A percentile compares a stretch with the other conserved stretches of the same genome.
Conservation (phyloP, 2,797 vertebrate species). For the Parambassis ranga region DNA sequence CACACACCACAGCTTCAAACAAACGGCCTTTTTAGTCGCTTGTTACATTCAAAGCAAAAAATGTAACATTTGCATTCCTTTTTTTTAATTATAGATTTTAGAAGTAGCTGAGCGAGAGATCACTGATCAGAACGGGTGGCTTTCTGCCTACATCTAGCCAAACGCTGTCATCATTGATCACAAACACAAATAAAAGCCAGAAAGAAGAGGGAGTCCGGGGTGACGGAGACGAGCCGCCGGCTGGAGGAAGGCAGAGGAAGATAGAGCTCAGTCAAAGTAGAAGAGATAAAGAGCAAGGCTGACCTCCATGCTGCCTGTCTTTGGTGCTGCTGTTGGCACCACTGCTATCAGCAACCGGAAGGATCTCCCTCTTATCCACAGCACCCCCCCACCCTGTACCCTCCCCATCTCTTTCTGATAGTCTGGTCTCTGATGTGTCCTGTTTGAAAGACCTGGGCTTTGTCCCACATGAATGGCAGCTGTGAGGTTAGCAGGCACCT, state of each 20-base stretch:
- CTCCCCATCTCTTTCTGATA: slow-evolving; percentile 53
- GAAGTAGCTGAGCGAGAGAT: no score
- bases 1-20: no score
- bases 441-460: slow-evolving; percentile 61
- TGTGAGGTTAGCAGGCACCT: slow-evolving; percentile 13
- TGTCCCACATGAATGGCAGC: slow-evolving; percentile 58
- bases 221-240: not conserved
- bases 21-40: no score
- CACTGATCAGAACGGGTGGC: slow-evolving; percentile 9
- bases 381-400: slow-evolving; percentile 37
- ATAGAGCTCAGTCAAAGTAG: slow-evolving; percentile 22
- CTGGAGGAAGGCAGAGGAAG: slow-evolving; percentile 13
- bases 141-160: not conserved
- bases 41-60: no score
- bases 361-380: slow-evolving; percentile 70
- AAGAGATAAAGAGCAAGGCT: slow-evolving; percentile 52
- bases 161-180: slow-evolving; percentile 9
- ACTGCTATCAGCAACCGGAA: slow-evolving; percentile 74
- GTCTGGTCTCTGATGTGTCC: slow-evolving; percentile 64
- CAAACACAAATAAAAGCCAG: slow-evolving; percentile 10
- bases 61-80: no score
- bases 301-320: slow-evolving; percentile 63
- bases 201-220: not conserved
- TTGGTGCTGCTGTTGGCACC: slow-evolving; percentile 74
- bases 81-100: no score